Conservation (phyloP, 2,113 vertebrate species). For the Rhizomys pruinosus region DNA sequence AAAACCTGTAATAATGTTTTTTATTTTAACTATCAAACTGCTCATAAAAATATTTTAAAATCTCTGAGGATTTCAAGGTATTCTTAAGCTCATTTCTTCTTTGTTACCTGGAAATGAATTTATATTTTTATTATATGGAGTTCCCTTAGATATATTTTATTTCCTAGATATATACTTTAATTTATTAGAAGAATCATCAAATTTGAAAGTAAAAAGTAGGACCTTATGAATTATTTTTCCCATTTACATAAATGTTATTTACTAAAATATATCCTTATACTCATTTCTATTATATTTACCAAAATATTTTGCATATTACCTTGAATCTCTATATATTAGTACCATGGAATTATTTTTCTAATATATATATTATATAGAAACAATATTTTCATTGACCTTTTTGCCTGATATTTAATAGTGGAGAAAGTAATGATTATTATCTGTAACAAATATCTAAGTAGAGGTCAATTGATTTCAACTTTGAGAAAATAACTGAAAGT, state of each 20-base stretch:
- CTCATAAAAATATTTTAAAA: neutral
- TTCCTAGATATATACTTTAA: neutral
- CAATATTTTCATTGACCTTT: neutral
- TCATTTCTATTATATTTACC: neutral
- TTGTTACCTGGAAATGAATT: neutral
- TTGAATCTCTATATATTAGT: neutral
- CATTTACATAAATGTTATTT: neutral
- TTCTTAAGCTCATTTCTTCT: neutral
- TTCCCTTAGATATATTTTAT: neutral
- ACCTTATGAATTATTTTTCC: neutral
- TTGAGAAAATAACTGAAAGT: neutral
- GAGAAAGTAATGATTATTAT: neutral
- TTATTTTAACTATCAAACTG: constrained; percentile 8
- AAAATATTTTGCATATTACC: neutral
- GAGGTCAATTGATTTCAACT: neutral
- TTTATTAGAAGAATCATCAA: neutral
- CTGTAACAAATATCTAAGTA: neutral
- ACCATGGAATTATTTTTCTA: neutral
- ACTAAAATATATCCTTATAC: neutral
- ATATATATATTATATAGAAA: neutral
- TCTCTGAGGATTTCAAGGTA: constrained; percentile 11
- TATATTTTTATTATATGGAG: neutral
- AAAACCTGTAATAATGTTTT: neutral
- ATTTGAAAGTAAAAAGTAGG: neutral
- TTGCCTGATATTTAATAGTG: neutral